Evolutionary conservation across 2,113 vertebrate species (phyloP).

Genomic region (Corapipo altera): DNA sequence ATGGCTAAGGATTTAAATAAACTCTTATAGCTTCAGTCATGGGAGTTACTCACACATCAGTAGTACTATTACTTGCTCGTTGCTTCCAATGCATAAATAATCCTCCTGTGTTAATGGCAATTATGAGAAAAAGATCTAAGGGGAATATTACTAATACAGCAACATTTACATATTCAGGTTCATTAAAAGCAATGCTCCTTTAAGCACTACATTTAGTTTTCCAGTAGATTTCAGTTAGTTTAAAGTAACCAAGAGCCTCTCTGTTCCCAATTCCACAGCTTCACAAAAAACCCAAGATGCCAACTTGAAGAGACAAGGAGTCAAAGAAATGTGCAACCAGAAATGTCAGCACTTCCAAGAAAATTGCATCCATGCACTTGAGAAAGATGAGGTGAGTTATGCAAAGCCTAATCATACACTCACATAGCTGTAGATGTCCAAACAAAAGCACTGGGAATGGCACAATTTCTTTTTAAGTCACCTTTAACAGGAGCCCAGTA

Average conservation of each 20-base stretch:
- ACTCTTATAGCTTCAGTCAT: not conserved
- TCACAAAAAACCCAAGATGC: not conserved
- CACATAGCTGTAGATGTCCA: not conserved
- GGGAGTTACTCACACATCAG: not conserved
- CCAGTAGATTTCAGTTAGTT: not conserved
- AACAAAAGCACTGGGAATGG: not conserved
- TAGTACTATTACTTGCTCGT: not conserved
- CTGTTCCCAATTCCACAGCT: slow-evolving; percentile 13
- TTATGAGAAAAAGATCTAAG: not conserved
- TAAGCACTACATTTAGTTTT: not conserved
- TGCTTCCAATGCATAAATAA: not conserved
- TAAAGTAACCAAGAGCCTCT: not conserved
- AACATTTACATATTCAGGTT: not conserved
- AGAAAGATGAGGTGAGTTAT: slow-evolving; percentile 32
- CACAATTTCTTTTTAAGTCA: not conserved
- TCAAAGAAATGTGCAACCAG: not conserved
- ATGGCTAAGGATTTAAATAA: not conserved
- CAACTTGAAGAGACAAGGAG: not conserved
- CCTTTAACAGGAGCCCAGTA: not conserved
- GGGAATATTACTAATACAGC: not conserved
- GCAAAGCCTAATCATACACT: not conserved
- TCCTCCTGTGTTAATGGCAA: not conserved
- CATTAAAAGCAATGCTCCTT: not conserved
- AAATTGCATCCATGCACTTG: not conserved
- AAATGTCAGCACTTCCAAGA: not conserved